phyloP scores from a whole-genome alignment of 1,140 invertebrate species.

The Saccostrea echinata region DNA sequence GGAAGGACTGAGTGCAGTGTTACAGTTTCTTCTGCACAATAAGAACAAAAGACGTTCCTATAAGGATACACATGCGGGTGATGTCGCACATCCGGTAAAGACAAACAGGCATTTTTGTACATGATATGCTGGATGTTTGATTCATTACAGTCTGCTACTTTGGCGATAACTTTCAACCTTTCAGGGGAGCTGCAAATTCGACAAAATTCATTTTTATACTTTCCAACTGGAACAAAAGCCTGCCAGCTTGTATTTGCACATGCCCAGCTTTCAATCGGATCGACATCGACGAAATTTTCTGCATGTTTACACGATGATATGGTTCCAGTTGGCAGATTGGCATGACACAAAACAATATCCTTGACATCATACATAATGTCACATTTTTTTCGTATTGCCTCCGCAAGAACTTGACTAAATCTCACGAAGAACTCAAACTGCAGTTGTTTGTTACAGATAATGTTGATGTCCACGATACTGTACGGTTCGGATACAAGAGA shows the following conservation, averaged over 20 bases:
- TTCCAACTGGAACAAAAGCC: not conserved
- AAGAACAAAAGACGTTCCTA: not conserved
- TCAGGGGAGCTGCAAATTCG: not conserved
- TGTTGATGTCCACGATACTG: not conserved
- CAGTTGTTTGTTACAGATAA: not conserved
- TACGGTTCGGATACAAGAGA: not conserved
- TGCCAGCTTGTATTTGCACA: constrained; percentile 6
- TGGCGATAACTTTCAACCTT: not conserved
- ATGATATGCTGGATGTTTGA: not conserved
- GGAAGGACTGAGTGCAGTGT: not conserved
- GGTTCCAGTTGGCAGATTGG: not conserved
- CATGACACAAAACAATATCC: not conserved
- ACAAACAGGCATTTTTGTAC: not conserved
- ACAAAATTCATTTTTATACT: constrained; percentile 12
- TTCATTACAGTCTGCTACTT: not conserved
- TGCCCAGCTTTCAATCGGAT: not conserved
- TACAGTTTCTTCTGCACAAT: not conserved
- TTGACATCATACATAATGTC: not conserved
- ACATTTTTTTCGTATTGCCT: not conserved
- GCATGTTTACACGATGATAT: not conserved
- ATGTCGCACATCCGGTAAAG: not conserved
- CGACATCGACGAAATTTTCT: not conserved
- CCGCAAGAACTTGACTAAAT: not conserved
- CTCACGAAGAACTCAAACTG: not conserved
- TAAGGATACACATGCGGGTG: not conserved